Conservation (phyloP, 2,888 invertebrate species). For the Kryphioiulus occultus region DNA sequence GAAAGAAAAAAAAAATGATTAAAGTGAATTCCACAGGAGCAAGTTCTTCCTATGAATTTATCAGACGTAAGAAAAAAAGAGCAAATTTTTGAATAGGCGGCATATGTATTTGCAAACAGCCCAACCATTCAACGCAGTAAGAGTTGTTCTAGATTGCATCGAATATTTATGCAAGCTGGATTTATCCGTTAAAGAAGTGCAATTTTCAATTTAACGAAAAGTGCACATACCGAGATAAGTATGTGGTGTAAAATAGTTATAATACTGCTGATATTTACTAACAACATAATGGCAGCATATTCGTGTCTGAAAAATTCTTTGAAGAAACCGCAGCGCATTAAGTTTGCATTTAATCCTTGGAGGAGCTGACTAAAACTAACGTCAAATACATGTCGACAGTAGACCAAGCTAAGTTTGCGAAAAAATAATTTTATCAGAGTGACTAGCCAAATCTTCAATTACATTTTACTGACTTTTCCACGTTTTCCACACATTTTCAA, state of each 20-base stretch:
- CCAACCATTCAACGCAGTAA: neutral
- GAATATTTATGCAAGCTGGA: neutral
- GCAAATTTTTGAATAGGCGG: neutral
- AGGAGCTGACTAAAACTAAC: too few relatives aligned
- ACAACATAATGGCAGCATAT: neutral
- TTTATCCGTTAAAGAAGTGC: conserved; percentile 15
- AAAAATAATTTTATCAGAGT: neutral
- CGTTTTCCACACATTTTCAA: too few relatives aligned
- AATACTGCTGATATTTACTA: neutral
- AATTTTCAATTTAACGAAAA: neutral
- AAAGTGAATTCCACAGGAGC: neutral
- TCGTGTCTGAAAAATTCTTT: neutral
- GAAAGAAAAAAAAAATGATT: neutral
- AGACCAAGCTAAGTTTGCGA: too few relatives aligned
- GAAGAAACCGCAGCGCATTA: neutral
- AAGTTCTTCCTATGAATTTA: conserved; percentile 13
- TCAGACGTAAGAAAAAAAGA: neutral
- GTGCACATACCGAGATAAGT: neutral
- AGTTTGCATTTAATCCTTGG: too few relatives aligned
- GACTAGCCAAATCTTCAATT: too few relatives aligned
- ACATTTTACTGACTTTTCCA: too few relatives aligned
- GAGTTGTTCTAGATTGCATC: neutral
- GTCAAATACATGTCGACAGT: too few relatives aligned
- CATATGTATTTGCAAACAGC: neutral
- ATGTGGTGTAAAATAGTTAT: neutral